These are phyloP conservation scores for Microcebus tavaratra DNA, from an alignment of 2,113 vertebrate genomes.

Conservation along the genomic window DNA sequence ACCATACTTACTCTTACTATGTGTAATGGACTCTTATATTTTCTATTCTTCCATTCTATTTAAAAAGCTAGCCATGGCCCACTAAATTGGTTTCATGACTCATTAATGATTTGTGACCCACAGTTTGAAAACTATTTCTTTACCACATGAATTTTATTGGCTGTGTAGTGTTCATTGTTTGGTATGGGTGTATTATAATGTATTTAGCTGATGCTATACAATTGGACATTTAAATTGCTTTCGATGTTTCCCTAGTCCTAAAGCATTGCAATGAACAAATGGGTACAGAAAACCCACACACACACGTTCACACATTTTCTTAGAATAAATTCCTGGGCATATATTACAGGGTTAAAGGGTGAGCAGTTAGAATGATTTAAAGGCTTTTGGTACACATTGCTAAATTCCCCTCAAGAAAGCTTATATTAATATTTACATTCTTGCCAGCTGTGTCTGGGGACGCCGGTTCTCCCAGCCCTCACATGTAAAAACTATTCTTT, in stretches of 20 bases:
- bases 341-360: neutral
- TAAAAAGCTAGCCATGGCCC: neutral
- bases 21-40: neutral
- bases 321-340: neutral
- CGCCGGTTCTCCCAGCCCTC: neutral
- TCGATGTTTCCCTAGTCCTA: neutral
- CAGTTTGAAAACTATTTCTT: neutral
- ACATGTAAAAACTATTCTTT: neutral
- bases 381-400: neutral
- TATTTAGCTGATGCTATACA: neutral
- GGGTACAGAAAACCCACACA: neutral
- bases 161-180: neutral
- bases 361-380: neutral
- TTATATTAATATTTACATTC: neutral
- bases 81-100: neutral
- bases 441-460: neutral
- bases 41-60: neutral
- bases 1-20: neutral
- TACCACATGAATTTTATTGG: neutral
- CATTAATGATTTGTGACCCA: conserved; percentile 25
- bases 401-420: neutral
- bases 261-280: neutral
- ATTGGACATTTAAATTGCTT: neutral
- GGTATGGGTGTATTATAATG: neutral
- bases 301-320: neutral